Conservation (phyloP, 2,113 vertebrate genomes). For the Gymnobelideus leadbeateri region DNA sequence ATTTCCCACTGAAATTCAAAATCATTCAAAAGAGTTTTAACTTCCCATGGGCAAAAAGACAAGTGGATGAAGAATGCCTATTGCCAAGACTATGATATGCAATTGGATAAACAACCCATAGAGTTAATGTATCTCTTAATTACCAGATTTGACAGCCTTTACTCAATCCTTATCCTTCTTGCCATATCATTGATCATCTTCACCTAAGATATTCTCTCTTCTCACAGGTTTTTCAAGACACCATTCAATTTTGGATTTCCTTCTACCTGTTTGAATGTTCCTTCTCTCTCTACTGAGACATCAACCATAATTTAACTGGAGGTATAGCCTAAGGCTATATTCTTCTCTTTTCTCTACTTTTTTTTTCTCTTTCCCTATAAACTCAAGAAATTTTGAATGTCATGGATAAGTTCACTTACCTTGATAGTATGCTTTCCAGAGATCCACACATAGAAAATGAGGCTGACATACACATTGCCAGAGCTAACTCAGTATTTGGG, state of each 20-base stretch:
- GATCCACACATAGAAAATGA: too few relatives aligned
- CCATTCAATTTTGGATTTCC: background rate
- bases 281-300: background rate
- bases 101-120: background rate
- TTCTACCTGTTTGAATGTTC: background rate
- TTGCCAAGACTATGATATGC: background rate
- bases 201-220: background rate
- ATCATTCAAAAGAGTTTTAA: background rate
- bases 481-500: background rate
- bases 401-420: background rate
- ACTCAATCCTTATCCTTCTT: background rate
- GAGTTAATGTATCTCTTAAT: background rate
- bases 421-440: background rate
- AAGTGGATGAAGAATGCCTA: background rate
- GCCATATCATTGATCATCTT: background rate
- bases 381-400: background rate
- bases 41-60: background rate
- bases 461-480: too few relatives aligned
- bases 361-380: background rate
- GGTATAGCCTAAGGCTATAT: background rate
- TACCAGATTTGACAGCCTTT: background rate
- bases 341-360: background rate
- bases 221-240: background rate
- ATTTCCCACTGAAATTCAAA: background rate
- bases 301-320: background rate